phyloP scores from a whole-genome alignment of 2,888 invertebrate genomes.

The Cataglyphis livida region DNA sequence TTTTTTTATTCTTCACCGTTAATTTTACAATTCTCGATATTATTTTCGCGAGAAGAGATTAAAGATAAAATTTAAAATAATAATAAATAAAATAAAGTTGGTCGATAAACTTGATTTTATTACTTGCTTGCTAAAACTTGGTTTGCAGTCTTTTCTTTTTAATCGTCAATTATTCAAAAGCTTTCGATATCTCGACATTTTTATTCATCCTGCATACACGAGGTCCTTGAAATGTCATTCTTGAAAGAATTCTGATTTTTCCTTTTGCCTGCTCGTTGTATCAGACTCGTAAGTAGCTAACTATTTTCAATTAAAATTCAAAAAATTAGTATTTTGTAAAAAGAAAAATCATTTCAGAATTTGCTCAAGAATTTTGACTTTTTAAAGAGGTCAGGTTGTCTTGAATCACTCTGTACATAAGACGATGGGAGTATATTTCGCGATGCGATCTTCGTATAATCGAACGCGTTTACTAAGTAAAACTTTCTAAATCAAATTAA shows the following conservation, averaged over 20 bases:
- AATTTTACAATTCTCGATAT: not conserved
- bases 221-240: too few species aligned
- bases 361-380: too few species aligned
- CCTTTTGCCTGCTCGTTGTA: too few species aligned
- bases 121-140: not conserved
- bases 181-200: not conserved
- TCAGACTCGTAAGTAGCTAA: too few species aligned
- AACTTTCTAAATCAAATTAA: conserved; percentile 25
- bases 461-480: conserved; percentile 8
- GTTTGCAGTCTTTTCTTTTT: not conserved
- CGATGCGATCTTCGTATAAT: not conserved
- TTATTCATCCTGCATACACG: not conserved
- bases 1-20: too few species aligned
- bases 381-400: too few species aligned
- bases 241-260: too few species aligned
- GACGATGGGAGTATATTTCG: not conserved
- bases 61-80: not conserved
- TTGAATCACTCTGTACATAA: too few species aligned
- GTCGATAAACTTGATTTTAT: not conserved
- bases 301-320: too few species aligned
- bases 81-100: not conserved
- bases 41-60: not conserved
- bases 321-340: too few species aligned
- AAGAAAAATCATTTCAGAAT: too few species aligned
- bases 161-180: not conserved